Evolutionary conservation across 2,888 invertebrate genomes (phyloP).

Genomic region (Notocelia uddmanniana): DNA sequence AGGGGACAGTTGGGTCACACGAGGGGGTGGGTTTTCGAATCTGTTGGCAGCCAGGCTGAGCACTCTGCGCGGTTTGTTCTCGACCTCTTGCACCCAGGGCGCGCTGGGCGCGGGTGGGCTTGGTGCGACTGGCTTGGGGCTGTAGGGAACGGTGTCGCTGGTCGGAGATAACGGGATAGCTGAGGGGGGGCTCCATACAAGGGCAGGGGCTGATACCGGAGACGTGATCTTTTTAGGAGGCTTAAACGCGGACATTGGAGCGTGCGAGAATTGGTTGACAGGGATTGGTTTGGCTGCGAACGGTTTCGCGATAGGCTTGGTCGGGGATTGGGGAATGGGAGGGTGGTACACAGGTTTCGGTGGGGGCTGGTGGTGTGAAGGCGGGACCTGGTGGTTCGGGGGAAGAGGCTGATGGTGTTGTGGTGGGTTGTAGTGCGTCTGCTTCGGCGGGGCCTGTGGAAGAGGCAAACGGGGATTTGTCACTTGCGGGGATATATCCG

Average conservation of each 20-base stretch:
- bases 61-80: constrained; percentile 77
- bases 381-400: neutral
- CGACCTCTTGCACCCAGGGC: constrained; percentile 79
- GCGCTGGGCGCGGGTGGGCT: constrained; percentile 55
- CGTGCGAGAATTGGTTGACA: constrained; percentile 91
- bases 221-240: constrained; percentile 82
- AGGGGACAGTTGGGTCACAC: constrained; percentile 51
- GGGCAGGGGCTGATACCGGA: constrained; percentile 67
- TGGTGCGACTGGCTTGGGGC: constrained; percentile 55
- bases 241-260: constrained; percentile 91
- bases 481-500: constrained; percentile 59
- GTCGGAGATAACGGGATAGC: constrained; percentile 66
- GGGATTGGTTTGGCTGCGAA: constrained; percentile 86
- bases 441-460: constrained; percentile 49
- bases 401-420: constrained; percentile 46
- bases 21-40: constrained; percentile 75
- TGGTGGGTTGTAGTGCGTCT: constrained; percentile 43
- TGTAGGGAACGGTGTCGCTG: constrained; percentile 58
- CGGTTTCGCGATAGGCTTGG: constrained; percentile 70
- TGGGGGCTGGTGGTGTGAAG: constrained; percentile 31
- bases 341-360: constrained; percentile 51
- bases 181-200: constrained; percentile 80
- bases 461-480: constrained; percentile 34
- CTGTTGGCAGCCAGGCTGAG: constrained; percentile 83
- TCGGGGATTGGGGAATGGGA: constrained; percentile 63